These are phyloP conservation scores for Hoplostethus atlanticus DNA, from an alignment of 2,797 vertebrate species.

Conservation along the genomic window DNA sequence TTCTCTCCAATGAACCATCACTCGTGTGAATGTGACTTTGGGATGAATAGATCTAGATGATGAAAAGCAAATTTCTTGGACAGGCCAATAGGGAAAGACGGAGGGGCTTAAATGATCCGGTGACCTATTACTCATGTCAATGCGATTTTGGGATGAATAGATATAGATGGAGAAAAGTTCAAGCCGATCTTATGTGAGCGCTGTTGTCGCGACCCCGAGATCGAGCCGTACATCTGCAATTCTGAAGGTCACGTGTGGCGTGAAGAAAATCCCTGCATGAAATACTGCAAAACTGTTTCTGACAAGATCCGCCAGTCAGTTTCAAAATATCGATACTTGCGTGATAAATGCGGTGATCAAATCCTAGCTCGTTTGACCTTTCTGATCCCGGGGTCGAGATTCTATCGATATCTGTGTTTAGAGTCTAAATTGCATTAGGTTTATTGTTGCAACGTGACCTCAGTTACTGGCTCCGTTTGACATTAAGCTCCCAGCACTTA, in stretches of 20 bases:
- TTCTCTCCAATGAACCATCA: too few relatives aligned
- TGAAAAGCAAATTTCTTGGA: too few relatives aligned
- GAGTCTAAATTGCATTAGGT: constrained; percentile 47
- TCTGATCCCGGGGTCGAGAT: constrained; percentile 33
- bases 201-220: not conserved
- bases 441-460: constrained; percentile 40
- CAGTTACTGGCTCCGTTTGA: constrained; percentile 45
- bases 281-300: constrained; percentile 10
- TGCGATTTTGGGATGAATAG: too few relatives aligned
- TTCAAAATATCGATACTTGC: constrained; percentile 27
- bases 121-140: too few relatives aligned
- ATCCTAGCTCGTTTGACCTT: constrained; percentile 37
- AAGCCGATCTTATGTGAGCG: not conserved
- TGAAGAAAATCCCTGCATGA: not conserved
- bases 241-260: constrained; percentile 2
- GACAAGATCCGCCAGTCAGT: constrained; percentile 5
- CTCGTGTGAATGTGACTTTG: too few relatives aligned
- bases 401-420: constrained; percentile 18
- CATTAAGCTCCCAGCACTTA: constrained; percentile 29
- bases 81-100: too few relatives aligned
- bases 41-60: too few relatives aligned
- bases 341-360: constrained; percentile 55
- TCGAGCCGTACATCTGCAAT: not conserved
- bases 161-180: too few relatives aligned
- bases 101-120: too few relatives aligned